These are phyloP conservation scores for Eutolmus rufibarbis DNA, from an alignment of 2,888 invertebrate species.

Conservation along the genomic window DNA sequence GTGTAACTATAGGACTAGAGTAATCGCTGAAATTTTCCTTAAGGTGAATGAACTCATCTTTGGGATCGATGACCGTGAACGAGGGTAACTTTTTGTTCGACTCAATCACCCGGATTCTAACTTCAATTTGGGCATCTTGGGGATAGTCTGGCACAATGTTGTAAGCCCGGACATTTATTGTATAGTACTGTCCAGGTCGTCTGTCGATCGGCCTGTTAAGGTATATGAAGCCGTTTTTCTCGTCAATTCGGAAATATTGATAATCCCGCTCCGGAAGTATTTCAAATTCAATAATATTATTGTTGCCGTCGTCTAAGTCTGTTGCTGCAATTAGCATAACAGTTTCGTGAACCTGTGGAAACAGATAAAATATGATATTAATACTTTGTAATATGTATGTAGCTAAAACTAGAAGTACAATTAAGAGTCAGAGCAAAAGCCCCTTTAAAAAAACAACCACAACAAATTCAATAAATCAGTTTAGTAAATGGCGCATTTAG, in stretches of 20 bases:
- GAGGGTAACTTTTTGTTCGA: slow-evolving; percentile 86
- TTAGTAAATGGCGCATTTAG: background rate
- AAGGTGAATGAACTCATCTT: slow-evolving; percentile 66
- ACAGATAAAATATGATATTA: slow-evolving; percentile 38
- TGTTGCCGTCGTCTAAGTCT: slow-evolving; percentile 90
- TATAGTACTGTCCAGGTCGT: slow-evolving; percentile 59
- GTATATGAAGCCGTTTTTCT: slow-evolving; percentile 83
- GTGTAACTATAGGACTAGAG: slow-evolving; percentile 72
- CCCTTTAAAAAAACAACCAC: background rate
- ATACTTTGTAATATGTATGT: background rate
- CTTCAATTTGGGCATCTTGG: slow-evolving; percentile 75
- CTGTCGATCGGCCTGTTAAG: slow-evolving; percentile 63
- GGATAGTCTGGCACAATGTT: slow-evolving; percentile 58
- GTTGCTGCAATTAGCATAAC: slow-evolving; percentile 92
- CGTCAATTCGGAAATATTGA: slow-evolving; percentile 82
- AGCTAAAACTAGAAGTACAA: background rate
- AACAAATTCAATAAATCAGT: background rate
- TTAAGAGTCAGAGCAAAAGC: background rate
- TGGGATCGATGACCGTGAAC: slow-evolving; percentile 70
- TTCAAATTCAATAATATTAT: slow-evolving; percentile 81
- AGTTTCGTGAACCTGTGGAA: slow-evolving; percentile 64
- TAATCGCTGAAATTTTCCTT: slow-evolving; percentile 80
- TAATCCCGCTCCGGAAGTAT: slow-evolving; percentile 63
- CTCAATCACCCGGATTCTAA: slow-evolving; percentile 85
- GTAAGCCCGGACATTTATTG: slow-evolving; percentile 60